Conservation (phyloP, 2,113 vertebrate species). For the Microtus oregoni region DNA sequence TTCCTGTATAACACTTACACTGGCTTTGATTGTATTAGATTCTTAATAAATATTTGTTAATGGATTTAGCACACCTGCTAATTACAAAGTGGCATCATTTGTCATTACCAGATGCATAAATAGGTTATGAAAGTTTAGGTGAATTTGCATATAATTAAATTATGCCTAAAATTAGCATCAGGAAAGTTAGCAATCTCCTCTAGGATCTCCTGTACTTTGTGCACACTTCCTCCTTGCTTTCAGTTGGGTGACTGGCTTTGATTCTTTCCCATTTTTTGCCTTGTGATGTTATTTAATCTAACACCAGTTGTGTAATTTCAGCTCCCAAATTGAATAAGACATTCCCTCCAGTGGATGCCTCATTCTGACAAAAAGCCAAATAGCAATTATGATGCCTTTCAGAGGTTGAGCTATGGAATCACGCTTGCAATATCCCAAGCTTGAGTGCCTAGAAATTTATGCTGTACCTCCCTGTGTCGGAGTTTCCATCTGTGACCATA, state of each 20-base stretch:
- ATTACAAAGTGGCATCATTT: slow-evolving; percentile 70
- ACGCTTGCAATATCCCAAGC: slow-evolving; percentile 85
- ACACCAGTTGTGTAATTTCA: slow-evolving; percentile 82
- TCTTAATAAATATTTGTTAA: slow-evolving; percentile 73
- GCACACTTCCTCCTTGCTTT: slow-evolving; percentile 68
- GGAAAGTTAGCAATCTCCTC: neutral
- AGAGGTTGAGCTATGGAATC: slow-evolving; percentile 84
- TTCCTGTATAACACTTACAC: slow-evolving; percentile 25
- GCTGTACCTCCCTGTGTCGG: slow-evolving; percentile 75
- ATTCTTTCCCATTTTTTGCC: slow-evolving; percentile 65
- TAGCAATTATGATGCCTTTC: slow-evolving; percentile 89
- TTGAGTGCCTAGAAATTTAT: slow-evolving; percentile 86
- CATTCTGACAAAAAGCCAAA: slow-evolving; percentile 87
- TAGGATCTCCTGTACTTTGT: neutral
- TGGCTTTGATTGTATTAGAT: slow-evolving; percentile 56
- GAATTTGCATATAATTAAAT: slow-evolving; percentile 68
- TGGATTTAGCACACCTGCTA: slow-evolving; percentile 59
- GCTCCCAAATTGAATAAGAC: slow-evolving; percentile 84
- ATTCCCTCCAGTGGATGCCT: slow-evolving; percentile 82
- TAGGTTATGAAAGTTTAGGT: slow-evolving; percentile 47
- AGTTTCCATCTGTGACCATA: slow-evolving; percentile 85
- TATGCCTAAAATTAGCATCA: slow-evolving; percentile 42
- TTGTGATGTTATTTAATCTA: slow-evolving; percentile 86
- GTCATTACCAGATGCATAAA: slow-evolving; percentile 59
- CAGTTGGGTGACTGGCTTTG: slow-evolving; percentile 69